Evolutionary conservation across 2,113 vertebrate genomes (phyloP), one percentile per base, ranked within the genome.

Genomic region (Pagrus major): DNA sequence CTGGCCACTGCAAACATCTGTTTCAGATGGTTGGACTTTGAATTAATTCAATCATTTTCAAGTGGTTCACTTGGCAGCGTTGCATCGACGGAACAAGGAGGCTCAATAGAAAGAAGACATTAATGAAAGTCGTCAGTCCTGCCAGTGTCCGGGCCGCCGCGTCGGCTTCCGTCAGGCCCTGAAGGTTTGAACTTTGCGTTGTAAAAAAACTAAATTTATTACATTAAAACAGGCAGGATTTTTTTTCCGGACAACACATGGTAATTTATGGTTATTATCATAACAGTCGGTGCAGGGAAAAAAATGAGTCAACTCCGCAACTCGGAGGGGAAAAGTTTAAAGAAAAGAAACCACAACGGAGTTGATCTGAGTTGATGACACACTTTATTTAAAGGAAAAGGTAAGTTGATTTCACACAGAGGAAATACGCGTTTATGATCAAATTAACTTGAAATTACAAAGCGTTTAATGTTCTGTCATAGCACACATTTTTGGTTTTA

Each of bases 311-410:
- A 14, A 9, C 29, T 5, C n/a, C 0, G 1, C 59, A 16, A 4
- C 3, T 25, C 2, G 10, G 20, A 61, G 6, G 69, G 6, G 46
- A 65, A 25, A 66, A n/a, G n/a, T n/a, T 10, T 65, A 39, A 9
- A 11, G 39, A 1, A 37, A 65, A 31, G 33, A 70, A 63, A 16
- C 2, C 2, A 71, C 58, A 65, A 56, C 35, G 29, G 58, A 51
- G n/a, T n/a, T n/a, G n/a, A n/a, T n/a, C 59, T 65, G 73, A 51
- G 37, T 60, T 66, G 16, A 69, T 75, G 91, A 91, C 77, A 89
- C 83, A 89, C 86, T 94, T 94, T 95, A 94, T 93, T 94, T 76
- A 3, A 75, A 80, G 78, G 91, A 88, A 71, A 92, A 87, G 66
- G 77, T 68, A 84, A 86, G 76, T 79, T 82, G 89, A 93, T 83